Base-by-base conservation (phyloP, 2,797 vertebrate genomes). In the Sebastes minor region DNA sequence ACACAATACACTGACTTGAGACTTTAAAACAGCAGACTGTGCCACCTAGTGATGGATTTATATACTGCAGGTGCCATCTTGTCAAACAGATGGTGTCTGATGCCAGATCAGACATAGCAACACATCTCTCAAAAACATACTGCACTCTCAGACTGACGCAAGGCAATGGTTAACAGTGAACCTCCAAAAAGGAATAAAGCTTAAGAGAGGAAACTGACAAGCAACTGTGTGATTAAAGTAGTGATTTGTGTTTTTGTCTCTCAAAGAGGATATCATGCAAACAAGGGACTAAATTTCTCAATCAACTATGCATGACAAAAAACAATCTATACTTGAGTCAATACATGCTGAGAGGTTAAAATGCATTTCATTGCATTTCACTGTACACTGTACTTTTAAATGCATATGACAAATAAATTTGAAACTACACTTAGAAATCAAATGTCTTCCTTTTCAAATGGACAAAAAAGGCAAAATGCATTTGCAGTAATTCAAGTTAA, bases 41-140 rank as follows among this genome's bases (percentile, higher is more conserved):
- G 89, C 88, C 93, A 80, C 60, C 93, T 93, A 92, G 86, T 90
- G 93, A 66, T 57, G 8, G n/a, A 55, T 70, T 55, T 16, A 27
- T 30, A 79, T 20, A 91, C 30, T 83, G 84, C 81, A 89, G 56
- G 72, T 85, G 70, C 80, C 74, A 85, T 85, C 73, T 88, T 84
- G 63, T 83, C 65, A 91, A 81, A 77, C 65, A 83, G 80, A 86
- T 80, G 67, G 82, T 71, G 74, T 71, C 22, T 86, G 61, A 71
- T 62, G 70, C 55, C 42, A 63, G 67, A 85, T 71, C 70, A 81
- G 78, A 82, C 53, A 75, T 75, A 67, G 73, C 59, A 78, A 86
- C 76, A 84, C 27, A 78, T 83, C 46, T 57, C 25, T 61, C 13
- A 46, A 42, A 88, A 78, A 86, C 78, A 88, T 70, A 71, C 63